These are phyloP conservation scores for Fragum fragum DNA, from an alignment of 2,888 invertebrate species.

Conservation along the genomic window DNA sequence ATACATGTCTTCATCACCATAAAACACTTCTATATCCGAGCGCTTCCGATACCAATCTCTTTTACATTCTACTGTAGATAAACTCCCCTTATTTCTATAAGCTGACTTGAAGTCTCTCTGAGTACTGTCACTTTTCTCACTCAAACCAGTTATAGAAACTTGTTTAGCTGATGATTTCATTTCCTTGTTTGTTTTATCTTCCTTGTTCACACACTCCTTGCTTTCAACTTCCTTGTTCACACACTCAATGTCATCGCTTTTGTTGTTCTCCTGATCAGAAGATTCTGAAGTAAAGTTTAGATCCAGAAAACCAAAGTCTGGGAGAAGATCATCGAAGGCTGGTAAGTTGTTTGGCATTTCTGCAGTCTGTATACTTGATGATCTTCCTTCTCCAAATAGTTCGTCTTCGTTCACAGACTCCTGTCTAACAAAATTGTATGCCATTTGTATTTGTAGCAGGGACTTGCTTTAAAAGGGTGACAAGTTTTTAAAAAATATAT, in stretches of 20 bases:
- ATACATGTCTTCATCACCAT: constrained; percentile 6
- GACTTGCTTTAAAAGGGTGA: too few species aligned
- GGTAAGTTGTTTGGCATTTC: background rate
- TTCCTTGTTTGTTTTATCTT: background rate
- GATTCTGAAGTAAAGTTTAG: background rate
- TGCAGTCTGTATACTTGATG: background rate
- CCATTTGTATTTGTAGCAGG: too few species aligned
- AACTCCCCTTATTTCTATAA: constrained; percentile 18
- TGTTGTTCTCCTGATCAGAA: background rate
- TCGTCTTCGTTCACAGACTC: constrained; percentile 20
- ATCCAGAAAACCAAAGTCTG: constrained; percentile 9
- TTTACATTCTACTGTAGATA: constrained; percentile 14
- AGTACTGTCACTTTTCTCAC: background rate
- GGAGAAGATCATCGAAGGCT: background rate
- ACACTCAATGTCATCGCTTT: background rate
- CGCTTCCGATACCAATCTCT: background rate
- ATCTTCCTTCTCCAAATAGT: constrained; percentile 21
- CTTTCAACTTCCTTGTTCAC: background rate
- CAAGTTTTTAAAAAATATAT: too few species aligned
- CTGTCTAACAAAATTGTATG: background rate
- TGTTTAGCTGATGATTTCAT: background rate
- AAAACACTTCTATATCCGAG: constrained; percentile 19
- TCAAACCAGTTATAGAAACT: background rate
- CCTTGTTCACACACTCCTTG: background rate
- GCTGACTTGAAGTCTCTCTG: background rate